A percentile compares a stretch with the other conserved stretches of the same genome.
Conservation (phyloP, 2,113 vertebrate species). For the Corynorhinus townsendii region DNA sequence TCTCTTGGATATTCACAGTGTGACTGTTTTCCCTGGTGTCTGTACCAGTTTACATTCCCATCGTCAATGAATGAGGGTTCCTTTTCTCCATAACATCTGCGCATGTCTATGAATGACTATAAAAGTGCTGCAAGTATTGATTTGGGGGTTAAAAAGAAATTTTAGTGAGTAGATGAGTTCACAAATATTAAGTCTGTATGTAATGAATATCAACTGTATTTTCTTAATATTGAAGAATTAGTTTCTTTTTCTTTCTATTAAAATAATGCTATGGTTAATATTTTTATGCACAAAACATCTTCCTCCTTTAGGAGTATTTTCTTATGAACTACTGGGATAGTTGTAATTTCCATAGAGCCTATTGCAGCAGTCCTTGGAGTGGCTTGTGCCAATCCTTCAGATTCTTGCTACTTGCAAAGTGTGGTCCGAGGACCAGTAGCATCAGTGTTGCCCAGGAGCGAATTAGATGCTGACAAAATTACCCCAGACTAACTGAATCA, state of each 20-base stretch:
- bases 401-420: not conserved
- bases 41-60: too few relatives aligned
- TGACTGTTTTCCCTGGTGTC: not conserved
- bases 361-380: not conserved
- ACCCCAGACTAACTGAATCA: not conserved
- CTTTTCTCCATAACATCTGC: not conserved
- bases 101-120: not conserved
- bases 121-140: not conserved
- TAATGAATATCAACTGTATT: not conserved
- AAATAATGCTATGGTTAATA: not conserved
- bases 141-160: not conserved
- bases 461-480: not conserved
- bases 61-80: too few relatives aligned
- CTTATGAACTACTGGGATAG: not conserved
- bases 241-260: not conserved
- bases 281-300: not conserved
- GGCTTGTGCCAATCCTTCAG: not conserved
- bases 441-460: not conserved
- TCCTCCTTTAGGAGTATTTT: not conserved
- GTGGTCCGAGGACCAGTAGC: not conserved
- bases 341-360: not conserved
- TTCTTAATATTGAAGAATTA: not conserved
- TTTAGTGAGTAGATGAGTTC: slow-evolving; percentile 8
- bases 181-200: not conserved
- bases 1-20: not conserved